phyloP scores from a whole-genome alignment of 2,888 invertebrate genomes.

The Aleiodes testaceus region DNA sequence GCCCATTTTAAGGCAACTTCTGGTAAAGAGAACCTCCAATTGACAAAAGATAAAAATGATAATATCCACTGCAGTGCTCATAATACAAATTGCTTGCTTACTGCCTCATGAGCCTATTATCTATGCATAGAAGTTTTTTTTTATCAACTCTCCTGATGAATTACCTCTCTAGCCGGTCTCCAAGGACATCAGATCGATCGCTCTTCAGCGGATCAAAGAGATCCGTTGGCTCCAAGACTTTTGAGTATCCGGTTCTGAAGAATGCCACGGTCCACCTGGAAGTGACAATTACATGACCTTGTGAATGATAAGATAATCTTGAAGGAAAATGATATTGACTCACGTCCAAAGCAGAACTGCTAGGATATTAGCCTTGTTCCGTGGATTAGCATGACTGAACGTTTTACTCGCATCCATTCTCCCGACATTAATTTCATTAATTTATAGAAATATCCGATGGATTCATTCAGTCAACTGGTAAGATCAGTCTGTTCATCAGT shows the following conservation, averaged over 20 bases:
- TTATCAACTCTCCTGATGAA: conserved; percentile 53
- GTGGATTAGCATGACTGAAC: conserved; percentile 75
- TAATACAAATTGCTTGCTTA: no score
- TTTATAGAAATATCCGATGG: neutral
- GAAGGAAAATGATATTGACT: conserved; percentile 51
- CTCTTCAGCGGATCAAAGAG: conserved; percentile 80
- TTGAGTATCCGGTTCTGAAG: conserved; percentile 83
- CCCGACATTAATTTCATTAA: conserved; percentile 29
- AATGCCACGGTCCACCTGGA: conserved; percentile 85
- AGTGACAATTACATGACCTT: conserved; percentile 42
- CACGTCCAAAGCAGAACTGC: conserved; percentile 80
- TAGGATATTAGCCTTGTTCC: conserved; percentile 76
- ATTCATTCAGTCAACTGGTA: no score
- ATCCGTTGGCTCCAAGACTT: conserved; percentile 83
- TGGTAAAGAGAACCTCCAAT: no score
- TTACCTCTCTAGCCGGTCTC: conserved; percentile 80
- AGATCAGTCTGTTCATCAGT: no score
- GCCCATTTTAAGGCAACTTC: no score
- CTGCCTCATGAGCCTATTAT: no score
- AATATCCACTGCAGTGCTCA: neutral
- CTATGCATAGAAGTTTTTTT: no score
- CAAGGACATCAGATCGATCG: conserved; percentile 82
- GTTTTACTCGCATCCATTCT: conserved; percentile 69
- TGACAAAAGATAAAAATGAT: no score
- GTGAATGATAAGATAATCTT: neutral